These are phyloP conservation scores for Callocephalon fimbriatum DNA, from an alignment of 2,113 vertebrate species.

Conservation along the genomic window DNA sequence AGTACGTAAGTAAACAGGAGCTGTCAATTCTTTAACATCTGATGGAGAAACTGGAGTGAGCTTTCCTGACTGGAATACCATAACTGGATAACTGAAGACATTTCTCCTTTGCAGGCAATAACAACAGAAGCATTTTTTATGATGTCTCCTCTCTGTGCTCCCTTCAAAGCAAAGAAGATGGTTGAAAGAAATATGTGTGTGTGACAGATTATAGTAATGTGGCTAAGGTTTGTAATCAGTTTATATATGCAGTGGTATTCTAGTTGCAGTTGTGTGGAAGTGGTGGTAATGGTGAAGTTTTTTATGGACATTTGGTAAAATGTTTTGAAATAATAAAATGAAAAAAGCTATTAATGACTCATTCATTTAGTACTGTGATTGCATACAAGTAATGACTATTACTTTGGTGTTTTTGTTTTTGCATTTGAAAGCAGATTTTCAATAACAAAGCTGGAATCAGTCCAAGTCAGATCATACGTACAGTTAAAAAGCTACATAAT, in stretches of 20 bases:
- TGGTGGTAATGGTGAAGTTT: neutral
- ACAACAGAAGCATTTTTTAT: neutral
- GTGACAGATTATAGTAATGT: constrained; percentile 3
- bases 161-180: constrained; percentile 19
- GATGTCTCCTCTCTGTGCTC: neutral
- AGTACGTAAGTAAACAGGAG: neutral
- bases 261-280: neutral
- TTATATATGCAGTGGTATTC: neutral
- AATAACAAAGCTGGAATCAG: constrained; percentile 30
- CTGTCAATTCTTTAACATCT: neutral
- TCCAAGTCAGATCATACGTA: neutral
- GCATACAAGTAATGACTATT: neutral
- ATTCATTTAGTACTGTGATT: neutral
- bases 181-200: constrained; percentile 2
- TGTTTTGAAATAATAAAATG: neutral
- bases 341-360: neutral
- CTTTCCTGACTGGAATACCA: neutral
- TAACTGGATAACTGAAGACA: constrained; percentile 13
- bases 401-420: neutral
- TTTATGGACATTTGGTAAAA: neutral
- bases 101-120: neutral
- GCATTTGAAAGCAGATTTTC: constrained; percentile 46
- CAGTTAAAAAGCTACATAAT: constrained; percentile 20
- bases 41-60: neutral
- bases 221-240: neutral